These are phyloP conservation scores for Cryptoleucopteryx plumbea DNA, from an alignment of 2,113 vertebrate species.

Conservation along the genomic window DNA sequence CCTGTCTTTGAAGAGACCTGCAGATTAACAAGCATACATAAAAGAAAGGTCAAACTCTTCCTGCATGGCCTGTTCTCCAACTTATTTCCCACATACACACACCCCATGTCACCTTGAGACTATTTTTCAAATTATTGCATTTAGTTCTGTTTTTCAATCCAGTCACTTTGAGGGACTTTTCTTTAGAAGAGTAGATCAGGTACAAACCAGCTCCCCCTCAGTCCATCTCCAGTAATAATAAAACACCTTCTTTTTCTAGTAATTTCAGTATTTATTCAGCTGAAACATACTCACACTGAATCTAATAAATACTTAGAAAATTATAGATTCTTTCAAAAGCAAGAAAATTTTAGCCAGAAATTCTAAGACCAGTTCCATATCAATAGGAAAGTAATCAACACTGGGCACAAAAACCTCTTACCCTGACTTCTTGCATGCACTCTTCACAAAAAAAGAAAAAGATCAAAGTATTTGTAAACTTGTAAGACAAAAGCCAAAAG, in stretches of 20 bases:
- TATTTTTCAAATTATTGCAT: neutral
- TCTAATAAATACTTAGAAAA: neutral
- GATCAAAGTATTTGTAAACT: neutral
- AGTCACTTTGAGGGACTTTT: neutral
- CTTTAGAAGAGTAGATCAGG: neutral
- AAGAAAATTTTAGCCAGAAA: neutral
- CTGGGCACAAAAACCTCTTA: neutral
- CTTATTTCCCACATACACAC: neutral
- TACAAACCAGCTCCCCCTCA: neutral
- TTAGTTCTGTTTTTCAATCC: neutral
- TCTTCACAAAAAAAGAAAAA: neutral
- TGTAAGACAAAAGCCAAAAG: neutral
- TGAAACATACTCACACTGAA: neutral
- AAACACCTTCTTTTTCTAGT: neutral
- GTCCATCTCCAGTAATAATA: neutral
- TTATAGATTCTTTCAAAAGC: neutral
- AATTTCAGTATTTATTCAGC: neutral
- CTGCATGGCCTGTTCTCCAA: neutral
- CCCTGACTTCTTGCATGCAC: neutral
- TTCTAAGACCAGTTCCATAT: neutral
- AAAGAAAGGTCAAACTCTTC: neutral
- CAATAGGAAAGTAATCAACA: neutral
- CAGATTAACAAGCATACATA: neutral
- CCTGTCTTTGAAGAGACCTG: neutral
- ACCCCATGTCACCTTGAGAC: fast-evolving